Percentiles rank a stretch among this genome's conserved stretches.
phyloP scores from a whole-genome alignment of 2,113 vertebrate genomes.

The Pygathrix nemaeus region DNA sequence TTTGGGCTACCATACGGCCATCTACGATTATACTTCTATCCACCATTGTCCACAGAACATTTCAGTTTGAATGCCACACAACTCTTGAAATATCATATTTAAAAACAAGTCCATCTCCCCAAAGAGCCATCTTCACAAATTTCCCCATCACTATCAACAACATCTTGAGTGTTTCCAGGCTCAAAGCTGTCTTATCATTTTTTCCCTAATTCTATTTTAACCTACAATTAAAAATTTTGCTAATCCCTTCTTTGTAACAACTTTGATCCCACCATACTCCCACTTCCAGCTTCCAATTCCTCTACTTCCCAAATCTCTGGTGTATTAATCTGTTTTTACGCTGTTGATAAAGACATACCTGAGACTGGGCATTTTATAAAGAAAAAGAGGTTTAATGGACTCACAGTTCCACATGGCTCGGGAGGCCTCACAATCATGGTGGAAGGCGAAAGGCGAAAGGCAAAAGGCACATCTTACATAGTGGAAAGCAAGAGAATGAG shows the following conservation, averaged over 20 bases:
- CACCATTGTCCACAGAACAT: not conserved
- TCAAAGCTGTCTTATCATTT: not conserved
- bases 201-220: not conserved
- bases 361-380: too few relatives aligned
- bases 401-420: too few relatives aligned
- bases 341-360: too few relatives aligned
- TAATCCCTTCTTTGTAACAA: not conserved
- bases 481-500: too few relatives aligned
- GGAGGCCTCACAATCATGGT: too few relatives aligned
- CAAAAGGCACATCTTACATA: too few relatives aligned
- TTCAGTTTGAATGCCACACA: not conserved
- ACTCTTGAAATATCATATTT: not conserved
- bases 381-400: too few relatives aligned
- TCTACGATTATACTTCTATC: not conserved
- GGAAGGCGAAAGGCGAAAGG: too few relatives aligned
- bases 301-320: not conserved
- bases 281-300: not conserved
- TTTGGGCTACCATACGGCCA: not conserved
- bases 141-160: not conserved
- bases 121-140: not conserved
- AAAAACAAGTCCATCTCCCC: not conserved
- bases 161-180: not conserved
- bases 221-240: not conserved
- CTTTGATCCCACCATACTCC: not conserved
- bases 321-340: too few relatives aligned